Conservation (phyloP, 1,140 invertebrate genomes). For the Caenorhabditis remanei region DNA sequence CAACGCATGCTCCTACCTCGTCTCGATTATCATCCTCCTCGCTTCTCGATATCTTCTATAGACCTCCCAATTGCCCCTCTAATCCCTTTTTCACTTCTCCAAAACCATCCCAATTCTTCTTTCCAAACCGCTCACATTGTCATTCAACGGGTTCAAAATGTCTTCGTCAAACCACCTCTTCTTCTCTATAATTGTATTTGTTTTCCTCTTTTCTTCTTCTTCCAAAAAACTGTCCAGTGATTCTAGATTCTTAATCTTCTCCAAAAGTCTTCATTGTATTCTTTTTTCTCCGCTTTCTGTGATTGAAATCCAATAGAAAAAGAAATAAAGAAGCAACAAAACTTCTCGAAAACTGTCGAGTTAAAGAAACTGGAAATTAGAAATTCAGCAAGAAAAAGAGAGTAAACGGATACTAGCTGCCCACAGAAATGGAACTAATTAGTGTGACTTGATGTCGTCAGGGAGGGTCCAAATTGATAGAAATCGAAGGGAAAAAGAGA, state of each 20-base stretch:
- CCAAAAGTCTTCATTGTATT: neutral
- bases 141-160: conserved; percentile 10
- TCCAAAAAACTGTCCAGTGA: conserved; percentile 15
- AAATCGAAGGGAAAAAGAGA: neutral
- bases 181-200: conserved; percentile 34
- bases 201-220: neutral
- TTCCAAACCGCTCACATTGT: conserved; percentile 56
- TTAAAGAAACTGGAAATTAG: neutral
- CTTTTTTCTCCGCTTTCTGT: neutral
- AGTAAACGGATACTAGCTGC: no score
- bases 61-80: neutral
- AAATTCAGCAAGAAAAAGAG: neutral
- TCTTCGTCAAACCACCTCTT: conserved; percentile 29
- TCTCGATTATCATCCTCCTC: conserved; percentile 3
- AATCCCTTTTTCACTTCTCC: neutral
- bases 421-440: conserved; percentile 6
- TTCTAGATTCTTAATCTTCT: conserved; percentile 42
- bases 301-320: neutral
- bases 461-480: neutral
- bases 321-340: neutral
- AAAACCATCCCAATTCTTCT: conserved; percentile 17
- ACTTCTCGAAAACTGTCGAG: neutral
- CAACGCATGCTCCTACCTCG: neutral
- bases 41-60: conserved; percentile 2
- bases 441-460: conserved; percentile 30